Evolutionary conservation across 1,140 invertebrate genomes (phyloP), one percentile per base, ranked within the genome.

Genomic region (Drosophila guanche): DNA sequence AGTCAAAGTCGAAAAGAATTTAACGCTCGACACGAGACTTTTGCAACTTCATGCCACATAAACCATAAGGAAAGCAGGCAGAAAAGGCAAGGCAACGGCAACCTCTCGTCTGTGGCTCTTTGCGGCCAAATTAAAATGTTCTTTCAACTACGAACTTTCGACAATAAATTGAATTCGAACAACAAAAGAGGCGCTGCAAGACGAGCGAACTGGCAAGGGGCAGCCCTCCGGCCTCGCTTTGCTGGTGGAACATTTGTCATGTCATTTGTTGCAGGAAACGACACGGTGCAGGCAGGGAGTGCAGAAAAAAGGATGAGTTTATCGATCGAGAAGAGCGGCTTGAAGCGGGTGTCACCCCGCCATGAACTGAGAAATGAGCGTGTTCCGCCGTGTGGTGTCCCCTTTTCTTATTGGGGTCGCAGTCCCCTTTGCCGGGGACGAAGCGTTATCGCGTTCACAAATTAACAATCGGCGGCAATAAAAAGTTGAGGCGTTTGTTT

Each of bases 121-220:
- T 37, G 33, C 33, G 70, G 67, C 88, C 83, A 90, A 90, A 90
- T 90, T 90, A 90, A 90, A 90, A 90, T 90, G 88, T 90, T 90
- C 88, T 88, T 90, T 90, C 88, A 90, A 90, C 88, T 90, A 90
- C 88, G 88, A 90, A 90, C 88, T 90, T 90, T 90, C 83, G 83
- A 79, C 73, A 75, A 90, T 90, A 90, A 90, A 90, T 90, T 90
- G 80, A 90, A 76, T 86, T 86, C 33, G 81, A 88, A 83, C 86
- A 90, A 90, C 86, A 90, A 90, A 81, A 76, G 40, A 52, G 33
- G 65, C 53, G 48, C 16, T 20, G 16, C 37, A 55, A 29, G 20
- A 23, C 8, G 60, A 55, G 29, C 25, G 42, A 23, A 41, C 33
- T 5, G 16, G 22, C 27, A 7, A 10, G 60, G 42, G 16, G 7